These are phyloP conservation scores for Drosophila atroscutellata DNA, from an alignment of 2,888 invertebrate genomes.

Conservation along the genomic window DNA sequence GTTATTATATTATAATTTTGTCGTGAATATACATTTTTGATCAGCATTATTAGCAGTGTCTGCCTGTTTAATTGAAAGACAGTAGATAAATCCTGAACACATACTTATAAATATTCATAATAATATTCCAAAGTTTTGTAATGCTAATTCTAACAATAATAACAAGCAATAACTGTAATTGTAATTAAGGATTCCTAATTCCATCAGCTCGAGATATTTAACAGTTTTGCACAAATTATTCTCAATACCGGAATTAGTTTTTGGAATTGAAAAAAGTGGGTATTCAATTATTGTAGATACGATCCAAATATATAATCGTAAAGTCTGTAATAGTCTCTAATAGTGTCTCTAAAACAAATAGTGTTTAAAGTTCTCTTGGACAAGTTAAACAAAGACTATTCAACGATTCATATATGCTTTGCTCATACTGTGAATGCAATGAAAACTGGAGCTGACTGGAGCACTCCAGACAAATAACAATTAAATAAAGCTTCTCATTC, in stretches of 20 bases:
- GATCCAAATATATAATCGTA: not conserved
- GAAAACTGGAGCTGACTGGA: not conserved
- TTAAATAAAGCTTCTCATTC: constrained; percentile 17
- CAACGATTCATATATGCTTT: not conserved
- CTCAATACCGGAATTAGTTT: not conserved
- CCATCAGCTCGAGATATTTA: not conserved
- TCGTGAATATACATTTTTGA: not conserved
- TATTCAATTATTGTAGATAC: not conserved
- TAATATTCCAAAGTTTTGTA: not conserved
- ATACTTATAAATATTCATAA: not conserved
- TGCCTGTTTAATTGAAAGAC: not conserved
- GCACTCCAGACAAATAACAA: constrained; percentile 3
- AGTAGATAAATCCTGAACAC: not conserved
- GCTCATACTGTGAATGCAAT: not conserved
- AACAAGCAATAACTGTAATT: not conserved
- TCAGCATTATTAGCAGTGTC: not conserved
- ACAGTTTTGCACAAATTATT: not conserved
- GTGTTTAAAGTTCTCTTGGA: not conserved
- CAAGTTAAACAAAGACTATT: not conserved
- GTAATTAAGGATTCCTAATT: not conserved
- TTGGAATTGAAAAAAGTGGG: not conserved
- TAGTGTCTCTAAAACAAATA: not conserved
- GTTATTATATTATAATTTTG: not conserved
- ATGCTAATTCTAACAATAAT: not conserved
- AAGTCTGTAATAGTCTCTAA: not conserved